Base-by-base conservation (phyloP, 2,113 vertebrate species). In the Lathamus discolor region DNA sequence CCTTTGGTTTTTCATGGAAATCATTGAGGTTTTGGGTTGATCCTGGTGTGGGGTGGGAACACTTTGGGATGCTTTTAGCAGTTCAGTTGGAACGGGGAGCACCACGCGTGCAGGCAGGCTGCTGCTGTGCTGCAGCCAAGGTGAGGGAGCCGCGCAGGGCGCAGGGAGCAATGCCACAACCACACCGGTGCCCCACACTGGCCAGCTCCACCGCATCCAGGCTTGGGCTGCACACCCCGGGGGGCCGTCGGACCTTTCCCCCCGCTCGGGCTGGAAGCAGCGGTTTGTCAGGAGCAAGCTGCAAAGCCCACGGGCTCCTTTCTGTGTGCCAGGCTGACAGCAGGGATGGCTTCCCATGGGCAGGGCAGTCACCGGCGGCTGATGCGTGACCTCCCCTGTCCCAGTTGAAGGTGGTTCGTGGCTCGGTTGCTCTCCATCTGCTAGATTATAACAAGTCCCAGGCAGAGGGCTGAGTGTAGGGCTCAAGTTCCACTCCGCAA, bases 1-100 rank as follows among this genome's bases (percentile, higher is more conserved):
- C 5, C 86, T 91, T 33, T 48, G 94, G 73, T 78, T 96, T 96
- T 89, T 88, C 80, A 12, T 19, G 66, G 86, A 95, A 95, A 86
- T 64, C 0, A 10, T 39, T 0, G 5, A 75, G 62, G 37, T 61
- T 92, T 95, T 67, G 77, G 48, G 9, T 89, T 31, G 33, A 33
- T 84, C 39, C 66, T 66, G 77, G 55, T 48, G 43, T 89, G 77
- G 51, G 73, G 57, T 69, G 72, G 73, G 64, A 92, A 87, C 4
- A 6, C 84, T 93, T 93, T 81, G 13, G 29, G 77, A 48, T 55
- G 55, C 51, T 72, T 59, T 68, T 16, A 35, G 93, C 55, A 84
- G 77, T 84, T 95, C 94, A 48, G 29, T 44, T 84, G 93, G 77
- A 88, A 91, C 39, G 83, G 84, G 4, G 77, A 91, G 33, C 35